A percentile compares a stretch with the other conserved stretches of the same genome.
These are phyloP conservation scores for Brachyalestes nurse DNA, from an alignment of 2,797 vertebrate species.

Conservation along the genomic window DNA sequence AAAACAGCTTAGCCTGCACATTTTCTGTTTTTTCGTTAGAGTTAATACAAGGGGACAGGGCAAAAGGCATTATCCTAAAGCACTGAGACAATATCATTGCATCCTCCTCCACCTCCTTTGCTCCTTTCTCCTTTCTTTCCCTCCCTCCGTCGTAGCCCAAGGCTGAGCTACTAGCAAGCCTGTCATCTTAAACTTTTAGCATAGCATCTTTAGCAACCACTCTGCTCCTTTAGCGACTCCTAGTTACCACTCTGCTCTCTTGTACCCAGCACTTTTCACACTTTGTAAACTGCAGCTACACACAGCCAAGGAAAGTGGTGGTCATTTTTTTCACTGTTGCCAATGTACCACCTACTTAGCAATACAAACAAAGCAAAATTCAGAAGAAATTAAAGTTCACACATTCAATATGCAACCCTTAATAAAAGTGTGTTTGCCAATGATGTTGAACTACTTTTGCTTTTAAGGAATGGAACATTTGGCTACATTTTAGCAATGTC, in stretches of 20 bases:
- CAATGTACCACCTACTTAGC: neutral
- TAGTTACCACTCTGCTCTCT: constrained; percentile 31
- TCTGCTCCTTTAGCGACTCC: constrained; percentile 22
- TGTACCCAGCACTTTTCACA: constrained; percentile 37
- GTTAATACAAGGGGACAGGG: constrained; percentile 2
- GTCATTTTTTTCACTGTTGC: neutral
- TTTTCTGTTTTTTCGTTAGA: constrained; percentile 23
- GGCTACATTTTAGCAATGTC: neutral
- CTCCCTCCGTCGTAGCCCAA: constrained; percentile 15
- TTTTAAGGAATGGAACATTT: neutral
- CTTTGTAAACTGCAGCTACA: constrained; percentile 46
- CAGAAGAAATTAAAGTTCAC: too few relatives aligned
- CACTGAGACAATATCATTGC: constrained; percentile 39
- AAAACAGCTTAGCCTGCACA: neutral
- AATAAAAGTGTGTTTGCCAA: too few relatives aligned
- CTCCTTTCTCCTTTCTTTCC: constrained; percentile 29
- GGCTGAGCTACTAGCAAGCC: constrained; percentile 19
- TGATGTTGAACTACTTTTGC: too few relatives aligned
- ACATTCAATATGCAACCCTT: too few relatives aligned
- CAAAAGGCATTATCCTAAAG: constrained; percentile 39
- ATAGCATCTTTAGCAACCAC: constrained; percentile 18
- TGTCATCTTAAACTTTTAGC: constrained; percentile 47
- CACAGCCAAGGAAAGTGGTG: constrained; percentile 34
- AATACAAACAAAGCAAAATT: neutral
- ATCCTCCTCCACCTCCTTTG: constrained; percentile 16